phyloP scores from a whole-genome alignment of 2,797 vertebrate genomes.

The Hoplostethus atlanticus region DNA sequence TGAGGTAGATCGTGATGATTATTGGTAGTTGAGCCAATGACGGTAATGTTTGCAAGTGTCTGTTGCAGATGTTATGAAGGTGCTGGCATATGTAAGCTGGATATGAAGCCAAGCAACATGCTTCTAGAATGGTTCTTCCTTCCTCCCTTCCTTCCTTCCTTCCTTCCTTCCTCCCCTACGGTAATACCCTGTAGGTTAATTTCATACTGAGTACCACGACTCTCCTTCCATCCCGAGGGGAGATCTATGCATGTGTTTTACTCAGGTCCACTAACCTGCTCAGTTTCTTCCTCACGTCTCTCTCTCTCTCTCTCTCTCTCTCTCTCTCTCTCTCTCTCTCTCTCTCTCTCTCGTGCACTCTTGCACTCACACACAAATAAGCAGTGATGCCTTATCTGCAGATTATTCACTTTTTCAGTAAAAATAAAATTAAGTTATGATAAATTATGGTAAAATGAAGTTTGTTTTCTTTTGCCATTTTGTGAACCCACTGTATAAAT shows the following conservation, averaged over 20 bases:
- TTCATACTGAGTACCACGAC: conserved; percentile 62
- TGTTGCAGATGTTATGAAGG: conserved; percentile 47
- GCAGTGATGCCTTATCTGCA: conserved; percentile 97
- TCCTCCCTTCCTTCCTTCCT: conserved; percentile 33
- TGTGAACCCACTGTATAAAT: conserved; percentile 81
- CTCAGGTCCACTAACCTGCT: conserved; percentile 89
- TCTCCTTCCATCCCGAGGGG: conserved; percentile 79
- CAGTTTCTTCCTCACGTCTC: conserved; percentile 75
- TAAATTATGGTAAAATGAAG: conserved; percentile 79
- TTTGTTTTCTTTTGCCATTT: conserved; percentile 77
- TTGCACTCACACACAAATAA: conserved; percentile 86
- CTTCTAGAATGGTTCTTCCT: conserved; percentile 49
- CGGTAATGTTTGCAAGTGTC: conserved; percentile 46
- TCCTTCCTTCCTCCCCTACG: conserved; percentile 44
- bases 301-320: conserved; percentile 69
- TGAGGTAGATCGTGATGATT: conserved; percentile 18
- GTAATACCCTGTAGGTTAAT: conserved; percentile 50
- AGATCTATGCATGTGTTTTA: conserved; percentile 89
- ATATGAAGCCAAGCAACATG: conserved; percentile 66
- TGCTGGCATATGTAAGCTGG: conserved; percentile 50
- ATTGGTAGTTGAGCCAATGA: background rate
- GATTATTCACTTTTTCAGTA: conserved; percentile 85
- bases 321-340: conserved; percentile 12
- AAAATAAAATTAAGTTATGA: conserved; percentile 76
- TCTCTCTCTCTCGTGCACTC: conserved; percentile 53